These are phyloP conservation scores for Linnaemya tessellans DNA, from an alignment of 2,888 invertebrate genomes.

Conservation along the genomic window DNA sequence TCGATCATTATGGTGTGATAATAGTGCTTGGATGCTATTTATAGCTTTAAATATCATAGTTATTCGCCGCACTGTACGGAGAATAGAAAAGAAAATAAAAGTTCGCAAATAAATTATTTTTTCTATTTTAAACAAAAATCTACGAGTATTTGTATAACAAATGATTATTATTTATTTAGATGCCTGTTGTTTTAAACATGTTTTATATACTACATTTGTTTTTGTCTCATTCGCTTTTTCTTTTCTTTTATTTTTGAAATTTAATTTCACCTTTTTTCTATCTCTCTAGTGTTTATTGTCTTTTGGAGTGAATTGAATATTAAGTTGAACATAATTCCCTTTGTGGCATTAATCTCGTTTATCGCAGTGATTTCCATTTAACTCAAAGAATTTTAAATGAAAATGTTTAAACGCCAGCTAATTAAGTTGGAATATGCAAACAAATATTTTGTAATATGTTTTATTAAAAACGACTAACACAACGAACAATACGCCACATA, in stretches of 20 bases:
- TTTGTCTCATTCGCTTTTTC: neutral
- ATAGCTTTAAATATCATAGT: no score
- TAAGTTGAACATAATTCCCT: conserved; percentile 12
- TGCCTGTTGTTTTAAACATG: conserved; percentile 50
- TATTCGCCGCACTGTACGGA: neutral
- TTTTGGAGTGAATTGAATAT: conserved; percentile 26
- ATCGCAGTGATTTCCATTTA: conserved; percentile 1
- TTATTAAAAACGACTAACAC: neutral
- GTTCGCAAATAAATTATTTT: conserved; percentile 2
- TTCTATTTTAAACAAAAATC: neutral
- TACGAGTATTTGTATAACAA: conserved; percentile 46
- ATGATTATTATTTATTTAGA: conserved; percentile 33
- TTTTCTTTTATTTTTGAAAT: conserved; percentile 18
- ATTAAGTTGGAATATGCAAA: neutral
- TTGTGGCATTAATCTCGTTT: neutral
- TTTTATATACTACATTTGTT: conserved; percentile 15
- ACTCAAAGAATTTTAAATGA: conserved; percentile 17
- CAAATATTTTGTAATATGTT: neutral
- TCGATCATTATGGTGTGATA: no score
- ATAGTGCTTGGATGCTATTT: no score
- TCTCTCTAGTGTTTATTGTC: conserved; percentile 13
- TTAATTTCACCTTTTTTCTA: conserved; percentile 50
- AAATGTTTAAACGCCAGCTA: neutral
- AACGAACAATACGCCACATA: neutral
- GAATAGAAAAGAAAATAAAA: neutral